phyloP scores from a whole-genome alignment of 35 echinoderm and acorn worm genomes.

The Anneissia japonica region DNA sequence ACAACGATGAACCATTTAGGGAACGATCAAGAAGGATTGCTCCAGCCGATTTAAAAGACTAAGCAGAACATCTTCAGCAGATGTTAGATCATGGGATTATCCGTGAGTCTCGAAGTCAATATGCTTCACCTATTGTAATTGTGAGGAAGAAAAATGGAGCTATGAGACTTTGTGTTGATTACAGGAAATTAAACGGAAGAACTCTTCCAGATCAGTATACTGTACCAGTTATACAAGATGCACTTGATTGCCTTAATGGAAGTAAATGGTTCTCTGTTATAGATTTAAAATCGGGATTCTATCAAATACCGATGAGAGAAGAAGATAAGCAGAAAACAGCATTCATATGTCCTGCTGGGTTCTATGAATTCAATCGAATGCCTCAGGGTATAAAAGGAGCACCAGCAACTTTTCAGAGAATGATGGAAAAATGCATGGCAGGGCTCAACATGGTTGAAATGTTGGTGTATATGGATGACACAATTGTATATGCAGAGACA shows the following conservation, averaged over 20 bases:
- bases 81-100: constrained; percentile 32
- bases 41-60: constrained; percentile 31
- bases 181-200: constrained; percentile 17
- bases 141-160: constrained; percentile 33
- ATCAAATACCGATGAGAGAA: constrained; percentile 43
- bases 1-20: not conserved
- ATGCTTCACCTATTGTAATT: constrained; percentile 33
- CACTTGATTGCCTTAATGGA: constrained; percentile 19
- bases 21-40: constrained; percentile 2
- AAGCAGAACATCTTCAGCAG: constrained; percentile 5
- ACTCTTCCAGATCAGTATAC: constrained; percentile 26
- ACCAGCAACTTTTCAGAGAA: constrained; percentile 36
- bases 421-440: constrained; percentile 37
- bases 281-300: constrained; percentile 39
- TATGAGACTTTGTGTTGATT: constrained; percentile 40
- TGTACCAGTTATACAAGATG: constrained; percentile 38
- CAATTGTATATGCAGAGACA: constrained; percentile 21
- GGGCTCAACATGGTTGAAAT: constrained; percentile 25
- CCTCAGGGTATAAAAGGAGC: constrained; percentile 28
- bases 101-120: not conserved
- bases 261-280: constrained; percentile 27
- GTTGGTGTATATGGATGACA: constrained; percentile 62
- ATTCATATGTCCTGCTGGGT: constrained; percentile 34
- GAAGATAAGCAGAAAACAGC: constrained; percentile 38
- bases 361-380: constrained; percentile 40